Evolutionary conservation across 2,888 invertebrate species (phyloP).

Genomic region (Anthoptus insignis): DNA sequence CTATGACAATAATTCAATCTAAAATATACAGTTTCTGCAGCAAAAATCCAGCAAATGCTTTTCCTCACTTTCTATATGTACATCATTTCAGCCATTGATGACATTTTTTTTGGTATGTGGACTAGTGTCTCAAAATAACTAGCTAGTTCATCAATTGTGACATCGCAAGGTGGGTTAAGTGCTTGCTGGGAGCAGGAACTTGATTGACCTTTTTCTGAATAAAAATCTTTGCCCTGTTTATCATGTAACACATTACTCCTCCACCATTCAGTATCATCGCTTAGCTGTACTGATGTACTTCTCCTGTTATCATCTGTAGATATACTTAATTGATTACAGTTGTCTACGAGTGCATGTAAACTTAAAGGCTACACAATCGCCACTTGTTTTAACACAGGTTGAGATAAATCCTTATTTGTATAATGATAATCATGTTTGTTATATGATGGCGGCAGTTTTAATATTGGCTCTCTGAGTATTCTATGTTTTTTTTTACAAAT

Average conservation of each 20-base stretch:
- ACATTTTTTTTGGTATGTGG: slow-evolving; percentile 99
- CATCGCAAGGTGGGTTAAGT: slow-evolving; percentile 91
- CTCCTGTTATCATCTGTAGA: slow-evolving; percentile 57
- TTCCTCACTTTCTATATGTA: slow-evolving; percentile 90
- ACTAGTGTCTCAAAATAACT: slow-evolving; percentile 98
- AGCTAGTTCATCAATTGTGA: slow-evolving; percentile 97
- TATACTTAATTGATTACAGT: slow-evolving; percentile 78
- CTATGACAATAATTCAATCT: slow-evolving; percentile 23
- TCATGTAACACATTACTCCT: slow-evolving; percentile 54
- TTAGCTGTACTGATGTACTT: slow-evolving; percentile 47
- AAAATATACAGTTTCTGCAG: slow-evolving; percentile 7
- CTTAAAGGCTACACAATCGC: slow-evolving; percentile 63
- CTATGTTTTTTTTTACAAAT: slow-evolving; percentile 77
- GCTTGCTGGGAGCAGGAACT: slow-evolving; percentile 94
- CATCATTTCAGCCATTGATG: slow-evolving; percentile 99
- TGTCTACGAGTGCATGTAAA: slow-evolving; percentile 75
- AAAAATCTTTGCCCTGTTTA: slow-evolving; percentile 56
- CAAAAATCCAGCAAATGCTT: not conserved
- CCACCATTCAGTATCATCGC: slow-evolving; percentile 69
- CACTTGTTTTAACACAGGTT: slow-evolving; percentile 42
- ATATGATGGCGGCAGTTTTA: slow-evolving; percentile 77
- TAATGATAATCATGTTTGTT: slow-evolving; percentile 50
- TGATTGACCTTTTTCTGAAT: slow-evolving; percentile 61
- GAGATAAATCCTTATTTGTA: slow-evolving; percentile 50
- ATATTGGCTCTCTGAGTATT: slow-evolving; percentile 85